phyloP scores from a whole-genome alignment of 2,113 vertebrate genomes.

The Sminthopsis crassicaudata region DNA sequence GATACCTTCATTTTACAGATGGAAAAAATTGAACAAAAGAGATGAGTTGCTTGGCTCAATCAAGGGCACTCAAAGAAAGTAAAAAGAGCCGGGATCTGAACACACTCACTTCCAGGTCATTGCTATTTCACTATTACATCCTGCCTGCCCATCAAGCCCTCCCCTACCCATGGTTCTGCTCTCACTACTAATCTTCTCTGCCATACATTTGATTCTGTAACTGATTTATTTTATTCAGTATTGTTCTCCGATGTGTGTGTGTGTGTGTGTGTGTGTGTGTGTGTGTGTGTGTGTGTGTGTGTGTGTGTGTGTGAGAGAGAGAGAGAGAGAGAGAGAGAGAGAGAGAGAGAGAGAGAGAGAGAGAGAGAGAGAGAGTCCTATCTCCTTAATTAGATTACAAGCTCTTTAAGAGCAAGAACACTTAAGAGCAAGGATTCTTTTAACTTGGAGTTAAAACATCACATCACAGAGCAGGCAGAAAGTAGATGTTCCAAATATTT shows the following conservation, averaged over 20 bases:
- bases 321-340: too few relatives aligned
- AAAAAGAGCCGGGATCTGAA: neutral
- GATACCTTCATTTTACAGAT: neutral
- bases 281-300: too few relatives aligned
- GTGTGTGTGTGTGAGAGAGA: neutral
- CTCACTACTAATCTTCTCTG: neutral
- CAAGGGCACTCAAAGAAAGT: neutral
- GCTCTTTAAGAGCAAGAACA: neutral
- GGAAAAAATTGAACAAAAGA: neutral
- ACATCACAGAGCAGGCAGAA: neutral
- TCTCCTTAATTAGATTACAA: neutral
- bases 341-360: too few relatives aligned
- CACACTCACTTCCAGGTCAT: neutral
- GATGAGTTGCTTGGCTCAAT: neutral
- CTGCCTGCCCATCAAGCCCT: neutral
- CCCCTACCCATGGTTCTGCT: neutral
- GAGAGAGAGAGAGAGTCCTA: too few relatives aligned
- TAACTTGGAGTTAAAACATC: neutral
- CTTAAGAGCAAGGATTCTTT: too few relatives aligned
- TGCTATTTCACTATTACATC: neutral
- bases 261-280: too few relatives aligned
- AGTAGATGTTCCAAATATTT: neutral
- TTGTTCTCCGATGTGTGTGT: neutral
- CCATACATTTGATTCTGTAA: neutral
- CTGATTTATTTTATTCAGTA: neutral